phyloP scores from a whole-genome alignment of 2,797 vertebrate species.

The Peromyscus eremicus region DNA sequence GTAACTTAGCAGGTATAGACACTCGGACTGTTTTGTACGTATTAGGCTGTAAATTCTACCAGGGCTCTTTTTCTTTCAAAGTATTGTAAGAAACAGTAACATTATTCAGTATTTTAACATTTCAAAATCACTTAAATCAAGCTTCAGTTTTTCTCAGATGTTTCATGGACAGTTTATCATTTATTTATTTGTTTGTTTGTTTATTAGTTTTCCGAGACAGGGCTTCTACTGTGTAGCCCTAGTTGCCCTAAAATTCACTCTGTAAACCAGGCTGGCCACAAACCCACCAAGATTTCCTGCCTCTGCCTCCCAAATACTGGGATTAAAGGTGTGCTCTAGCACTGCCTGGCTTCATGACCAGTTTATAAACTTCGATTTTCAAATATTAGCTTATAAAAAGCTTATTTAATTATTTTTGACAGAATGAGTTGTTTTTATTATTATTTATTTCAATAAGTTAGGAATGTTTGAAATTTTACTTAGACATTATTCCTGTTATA shows the following conservation, averaged over 20 bases:
- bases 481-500: slow-evolving; percentile 33
- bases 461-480: slow-evolving; percentile 57
- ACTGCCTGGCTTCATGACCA: background rate
- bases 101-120: slow-evolving; percentile 55
- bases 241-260: background rate
- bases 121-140: slow-evolving; percentile 50
- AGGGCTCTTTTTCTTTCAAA: slow-evolving; percentile 42
- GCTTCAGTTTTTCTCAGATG: slow-evolving; percentile 18
- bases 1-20: background rate
- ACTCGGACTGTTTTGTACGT: background rate
- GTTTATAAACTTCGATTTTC: slow-evolving; percentile 48
- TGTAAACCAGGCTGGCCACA: background rate
- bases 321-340: background rate
- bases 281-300: background rate
- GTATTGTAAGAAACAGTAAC: slow-evolving; percentile 22
- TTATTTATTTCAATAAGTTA: slow-evolving; percentile 49
- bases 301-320: background rate
- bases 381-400: slow-evolving; percentile 47
- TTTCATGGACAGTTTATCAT: background rate
- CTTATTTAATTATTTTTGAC: slow-evolving; percentile 20
- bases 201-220: background rate
- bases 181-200: background rate
- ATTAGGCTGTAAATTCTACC: slow-evolving; percentile 41
- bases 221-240: background rate
- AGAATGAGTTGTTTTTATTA: slow-evolving; percentile 60